Conservation (phyloP, 1,140 invertebrate genomes). For the Sycobia sp. region DNA sequence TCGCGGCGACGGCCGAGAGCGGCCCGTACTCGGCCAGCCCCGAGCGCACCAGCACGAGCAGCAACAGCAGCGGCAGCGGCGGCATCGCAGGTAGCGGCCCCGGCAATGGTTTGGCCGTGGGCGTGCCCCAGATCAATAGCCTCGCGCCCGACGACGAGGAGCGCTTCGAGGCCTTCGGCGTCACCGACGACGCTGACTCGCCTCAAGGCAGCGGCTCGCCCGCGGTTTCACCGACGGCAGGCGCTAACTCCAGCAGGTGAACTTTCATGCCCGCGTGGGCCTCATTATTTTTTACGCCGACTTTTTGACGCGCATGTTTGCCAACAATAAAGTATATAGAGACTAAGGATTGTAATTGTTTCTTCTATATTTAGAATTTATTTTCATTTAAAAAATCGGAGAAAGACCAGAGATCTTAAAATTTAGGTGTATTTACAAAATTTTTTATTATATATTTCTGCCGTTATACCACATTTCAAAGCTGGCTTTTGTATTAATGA, state of each 20-base stretch:
- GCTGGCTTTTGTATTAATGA: too few relatives aligned
- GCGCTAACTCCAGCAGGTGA: constrained; percentile 46
- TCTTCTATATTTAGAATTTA: too few relatives aligned
- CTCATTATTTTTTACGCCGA: too few relatives aligned
- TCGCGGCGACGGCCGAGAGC: background rate
- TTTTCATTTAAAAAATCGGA: too few relatives aligned
- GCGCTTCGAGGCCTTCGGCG: constrained; percentile 56
- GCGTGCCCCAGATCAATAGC: constrained; percentile 32
- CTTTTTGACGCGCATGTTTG: too few relatives aligned
- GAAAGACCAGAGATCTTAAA: too few relatives aligned
- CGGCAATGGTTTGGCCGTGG: constrained; percentile 8
- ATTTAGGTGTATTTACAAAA: too few relatives aligned
- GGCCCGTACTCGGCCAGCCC: constrained; percentile 25
- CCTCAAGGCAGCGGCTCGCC: constrained; percentile 51
- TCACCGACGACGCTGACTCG: constrained; percentile 48
- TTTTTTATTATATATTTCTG: too few relatives aligned
- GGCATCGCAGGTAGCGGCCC: background rate
- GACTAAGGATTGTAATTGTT: too few relatives aligned
- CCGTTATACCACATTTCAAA: too few relatives aligned
- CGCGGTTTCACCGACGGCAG: constrained; percentile 52
- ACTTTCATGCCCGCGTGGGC: too few relatives aligned
- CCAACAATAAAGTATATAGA: too few relatives aligned
- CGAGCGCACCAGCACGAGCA: constrained; percentile 19
- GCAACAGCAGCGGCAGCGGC: constrained; percentile 30
- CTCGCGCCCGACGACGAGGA: constrained; percentile 47